These are phyloP conservation scores for Bombus sylvicola DNA, from an alignment of 1,140 invertebrate genomes.

Conservation along the genomic window DNA sequence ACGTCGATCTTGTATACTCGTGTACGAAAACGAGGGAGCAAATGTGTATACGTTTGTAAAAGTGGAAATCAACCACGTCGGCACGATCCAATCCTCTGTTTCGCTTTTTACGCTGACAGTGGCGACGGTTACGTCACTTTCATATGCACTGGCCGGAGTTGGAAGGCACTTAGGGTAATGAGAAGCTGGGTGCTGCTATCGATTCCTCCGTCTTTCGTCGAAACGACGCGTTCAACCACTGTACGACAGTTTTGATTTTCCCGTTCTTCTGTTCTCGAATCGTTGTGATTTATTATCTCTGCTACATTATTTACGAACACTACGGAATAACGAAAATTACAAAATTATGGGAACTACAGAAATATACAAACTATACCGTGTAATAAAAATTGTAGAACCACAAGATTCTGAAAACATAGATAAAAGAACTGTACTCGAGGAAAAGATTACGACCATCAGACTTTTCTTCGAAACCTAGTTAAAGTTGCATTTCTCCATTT, in stretches of 20 bases:
- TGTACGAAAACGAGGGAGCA: background rate
- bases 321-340: background rate
- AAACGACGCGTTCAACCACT: slow-evolving; percentile 3
- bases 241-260: background rate
- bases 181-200: slow-evolving; percentile 62
- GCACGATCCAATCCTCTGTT: background rate
- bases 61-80: background rate
- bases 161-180: slow-evolving; percentile 73
- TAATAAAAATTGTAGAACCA: background rate
- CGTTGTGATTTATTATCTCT: no score
- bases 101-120: slow-evolving; percentile 19
- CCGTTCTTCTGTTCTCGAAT: background rate
- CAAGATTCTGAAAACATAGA: no score
- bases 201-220: slow-evolving; percentile 58
- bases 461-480: no score
- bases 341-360: background rate
- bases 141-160: slow-evolving; percentile 64
- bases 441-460: no score
- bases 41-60: background rate
- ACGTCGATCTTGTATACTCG: background rate
- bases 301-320: no score
- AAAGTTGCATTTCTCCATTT: no score
- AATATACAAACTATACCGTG: background rate
- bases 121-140: slow-evolving; percentile 52
- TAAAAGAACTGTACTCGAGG: no score